A percentile compares a stretch with the other conserved stretches of the same genome.
Evolutionary conservation across 2,888 invertebrate genomes (phyloP).

Genomic region (Urechis unicinctus): DNA sequence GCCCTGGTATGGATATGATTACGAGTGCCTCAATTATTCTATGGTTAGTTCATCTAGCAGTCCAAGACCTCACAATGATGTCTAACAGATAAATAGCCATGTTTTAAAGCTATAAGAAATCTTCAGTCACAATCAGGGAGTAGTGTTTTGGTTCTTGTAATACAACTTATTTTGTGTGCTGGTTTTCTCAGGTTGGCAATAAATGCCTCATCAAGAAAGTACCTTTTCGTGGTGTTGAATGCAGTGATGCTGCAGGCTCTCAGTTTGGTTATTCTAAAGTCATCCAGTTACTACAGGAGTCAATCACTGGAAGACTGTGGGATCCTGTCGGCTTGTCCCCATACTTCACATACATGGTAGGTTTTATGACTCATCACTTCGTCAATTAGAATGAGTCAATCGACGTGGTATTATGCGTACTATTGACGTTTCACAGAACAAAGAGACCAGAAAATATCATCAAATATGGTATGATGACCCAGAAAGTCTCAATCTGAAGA

Average conservation of each 20-base stretch:
- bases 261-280: constrained; percentile 21
- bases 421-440: constrained; percentile 5
- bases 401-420: too few relatives aligned
- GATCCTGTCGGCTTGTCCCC: constrained; percentile 36
- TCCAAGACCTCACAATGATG: too few relatives aligned
- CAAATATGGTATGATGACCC: constrained; percentile 49
- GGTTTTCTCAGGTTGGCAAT: too few relatives aligned
- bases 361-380: too few relatives aligned
- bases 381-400: too few relatives aligned
- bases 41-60: too few relatives aligned
- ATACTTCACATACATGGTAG: constrained; percentile 42
- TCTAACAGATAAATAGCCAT: too few relatives aligned
- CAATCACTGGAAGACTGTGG: constrained; percentile 33
- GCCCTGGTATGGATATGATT: constrained; percentile 52
- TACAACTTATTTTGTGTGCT: too few relatives aligned
- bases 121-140: not conserved
- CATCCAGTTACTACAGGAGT: constrained; percentile 16
- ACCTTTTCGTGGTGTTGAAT: constrained; percentile 48
- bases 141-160: too few relatives aligned
- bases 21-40: constrained; percentile 33
- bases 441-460: constrained; percentile 17
- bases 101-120: too few relatives aligned
- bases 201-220: constrained; percentile 37
- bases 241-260: constrained; percentile 49
- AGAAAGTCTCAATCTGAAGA: constrained; percentile 40